phyloP scores from a whole-genome alignment of 1,140 invertebrate species.

The Cotesia typhae region DNA sequence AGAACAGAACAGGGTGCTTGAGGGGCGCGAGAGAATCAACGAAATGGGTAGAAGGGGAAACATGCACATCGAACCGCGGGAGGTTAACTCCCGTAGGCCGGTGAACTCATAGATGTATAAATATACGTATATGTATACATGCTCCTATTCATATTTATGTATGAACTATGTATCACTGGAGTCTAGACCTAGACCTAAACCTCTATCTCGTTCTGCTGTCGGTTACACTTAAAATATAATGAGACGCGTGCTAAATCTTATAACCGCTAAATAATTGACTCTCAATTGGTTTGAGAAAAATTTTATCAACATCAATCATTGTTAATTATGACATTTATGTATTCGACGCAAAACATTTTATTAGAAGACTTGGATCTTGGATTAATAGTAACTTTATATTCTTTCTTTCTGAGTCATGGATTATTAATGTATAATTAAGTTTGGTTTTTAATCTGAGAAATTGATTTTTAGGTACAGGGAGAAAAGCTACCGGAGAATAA shows the following conservation, averaged over 20 bases:
- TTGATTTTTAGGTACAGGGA: no score
- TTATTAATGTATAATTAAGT: no score
- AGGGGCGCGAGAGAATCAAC: constrained; percentile 9
- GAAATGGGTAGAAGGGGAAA: not conserved
- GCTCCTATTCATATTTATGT: no score
- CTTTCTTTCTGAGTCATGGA: no score
- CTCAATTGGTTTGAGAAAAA: not conserved
- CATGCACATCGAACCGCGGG: constrained; percentile 19
- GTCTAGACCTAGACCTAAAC: constrained; percentile 5
- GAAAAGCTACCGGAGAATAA: no score
- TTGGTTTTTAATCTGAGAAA: no score
- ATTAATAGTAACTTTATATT: no score
- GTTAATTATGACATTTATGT: not conserved
- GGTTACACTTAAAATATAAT: not conserved
- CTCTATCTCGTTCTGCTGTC: not conserved
- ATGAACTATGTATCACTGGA: not conserved
- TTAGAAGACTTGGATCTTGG: no score
- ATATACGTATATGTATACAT: no score
- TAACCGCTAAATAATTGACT: constrained; percentile 13
- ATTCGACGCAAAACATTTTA: not conserved
- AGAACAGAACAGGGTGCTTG: constrained; percentile 16
- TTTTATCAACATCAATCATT: not conserved
- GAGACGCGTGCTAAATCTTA: not conserved
- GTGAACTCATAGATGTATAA: constrained; percentile 14
- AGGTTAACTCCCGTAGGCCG: constrained; percentile 26